Percentiles rank a stretch among this genome's conserved stretches.
Conservation (phyloP, 1,140 invertebrate genomes). For the Chymomyza costata region DNA sequence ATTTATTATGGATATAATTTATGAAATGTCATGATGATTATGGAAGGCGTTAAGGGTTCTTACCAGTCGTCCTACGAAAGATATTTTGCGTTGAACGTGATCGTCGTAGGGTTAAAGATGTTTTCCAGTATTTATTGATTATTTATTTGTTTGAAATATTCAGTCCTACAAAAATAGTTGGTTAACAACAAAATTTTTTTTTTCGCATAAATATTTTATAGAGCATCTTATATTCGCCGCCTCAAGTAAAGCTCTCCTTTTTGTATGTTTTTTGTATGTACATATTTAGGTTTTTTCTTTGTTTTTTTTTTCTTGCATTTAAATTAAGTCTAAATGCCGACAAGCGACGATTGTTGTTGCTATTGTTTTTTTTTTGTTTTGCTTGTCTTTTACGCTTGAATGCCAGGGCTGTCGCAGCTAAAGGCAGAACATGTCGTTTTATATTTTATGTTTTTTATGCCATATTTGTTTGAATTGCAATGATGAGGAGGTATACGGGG, state of each 20-base stretch:
- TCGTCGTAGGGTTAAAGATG: constrained; percentile 13
- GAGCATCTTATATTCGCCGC: too few species aligned
- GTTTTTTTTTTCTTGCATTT: constrained; percentile 47
- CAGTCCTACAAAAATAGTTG: too few species aligned
- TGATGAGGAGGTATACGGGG: too few species aligned
- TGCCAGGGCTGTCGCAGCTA: constrained; percentile 41
- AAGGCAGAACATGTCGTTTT: constrained; percentile 34
- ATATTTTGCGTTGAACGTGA: constrained; percentile 26
- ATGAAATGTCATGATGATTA: too few species aligned
- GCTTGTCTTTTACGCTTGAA: not conserved
- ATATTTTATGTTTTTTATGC: too few species aligned
- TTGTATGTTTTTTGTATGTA: constrained; percentile 5
- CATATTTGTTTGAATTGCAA: too few species aligned
- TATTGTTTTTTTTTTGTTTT: constrained; percentile 8
- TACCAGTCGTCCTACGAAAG: too few species aligned
- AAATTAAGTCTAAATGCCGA: constrained; percentile 72
- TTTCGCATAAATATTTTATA: too few species aligned
- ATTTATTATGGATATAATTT: too few species aligned
- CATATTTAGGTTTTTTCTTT: constrained; percentile 26
- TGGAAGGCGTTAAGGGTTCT: too few species aligned
- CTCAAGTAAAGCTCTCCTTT: constrained; percentile 3
- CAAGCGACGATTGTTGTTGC: constrained; percentile 54
- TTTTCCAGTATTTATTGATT: constrained; percentile 31
- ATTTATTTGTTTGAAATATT: constrained; percentile 17
- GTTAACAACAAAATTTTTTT: too few species aligned